Evolutionary conservation across 64 coral and sea anemone genomes (phyloP).

Genomic region (Cladopsammia gracilis): DNA sequence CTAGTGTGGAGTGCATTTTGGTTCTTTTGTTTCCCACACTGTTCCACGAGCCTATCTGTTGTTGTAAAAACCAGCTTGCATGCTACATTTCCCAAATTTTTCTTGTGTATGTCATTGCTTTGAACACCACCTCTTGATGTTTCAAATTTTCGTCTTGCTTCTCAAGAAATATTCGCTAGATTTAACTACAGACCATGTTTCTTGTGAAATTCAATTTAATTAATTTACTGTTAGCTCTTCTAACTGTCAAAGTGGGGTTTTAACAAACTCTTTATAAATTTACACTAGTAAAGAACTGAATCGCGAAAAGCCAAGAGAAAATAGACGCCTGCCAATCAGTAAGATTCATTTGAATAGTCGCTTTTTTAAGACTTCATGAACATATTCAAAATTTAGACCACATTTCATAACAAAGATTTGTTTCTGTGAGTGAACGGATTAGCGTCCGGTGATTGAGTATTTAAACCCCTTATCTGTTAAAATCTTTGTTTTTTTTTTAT

Average conservation of each 20-base stretch:
- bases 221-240: background rate
- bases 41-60: background rate
- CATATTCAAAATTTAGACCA: too few relatives aligned
- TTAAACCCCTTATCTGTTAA: slow-evolving; percentile 4
- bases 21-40: slow-evolving; percentile 1
- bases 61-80: background rate
- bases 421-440: background rate
- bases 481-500: slow-evolving; percentile 12
- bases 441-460: background rate
- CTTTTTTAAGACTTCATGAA: too few relatives aligned
- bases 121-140: background rate
- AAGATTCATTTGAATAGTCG: too few relatives aligned
- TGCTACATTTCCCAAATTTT: background rate
- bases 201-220: background rate
- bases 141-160: background rate
- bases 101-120: background rate
- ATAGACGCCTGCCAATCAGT: background rate
- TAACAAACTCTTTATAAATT: too few relatives aligned
- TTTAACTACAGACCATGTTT: background rate
- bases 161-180: background rate
- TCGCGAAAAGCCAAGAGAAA: too few relatives aligned
- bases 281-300: too few relatives aligned
- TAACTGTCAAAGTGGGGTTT: background rate
- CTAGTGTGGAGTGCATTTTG: slow-evolving; percentile 1
- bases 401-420: too few relatives aligned